These are phyloP conservation scores for Aphaenogaster floridana DNA, from an alignment of 1,140 invertebrate genomes.

Conservation along the genomic window DNA sequence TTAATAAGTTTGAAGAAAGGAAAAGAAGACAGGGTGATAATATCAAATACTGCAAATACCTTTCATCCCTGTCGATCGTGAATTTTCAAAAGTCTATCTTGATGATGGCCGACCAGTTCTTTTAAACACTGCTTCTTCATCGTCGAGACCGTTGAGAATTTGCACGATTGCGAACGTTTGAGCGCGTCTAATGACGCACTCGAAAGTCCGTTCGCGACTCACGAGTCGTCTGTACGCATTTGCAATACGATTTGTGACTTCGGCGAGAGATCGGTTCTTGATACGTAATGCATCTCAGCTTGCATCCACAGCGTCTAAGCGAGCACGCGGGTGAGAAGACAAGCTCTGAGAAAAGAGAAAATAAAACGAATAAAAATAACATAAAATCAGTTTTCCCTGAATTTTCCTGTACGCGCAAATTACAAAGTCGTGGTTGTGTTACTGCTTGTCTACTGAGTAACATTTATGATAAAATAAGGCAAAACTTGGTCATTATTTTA, in stretches of 20 bases:
- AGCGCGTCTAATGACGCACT: conserved; percentile 36
- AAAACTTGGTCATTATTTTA: conserved; percentile 42
- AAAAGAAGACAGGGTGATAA: not conserved
- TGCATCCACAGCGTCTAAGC: not conserved
- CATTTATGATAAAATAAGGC: conserved; percentile 28
- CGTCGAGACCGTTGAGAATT: not conserved
- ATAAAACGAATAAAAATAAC: conserved; percentile 18
- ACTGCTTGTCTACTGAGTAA: not conserved
- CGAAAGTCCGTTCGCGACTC: conserved; percentile 15
- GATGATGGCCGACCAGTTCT: conserved; percentile 30
- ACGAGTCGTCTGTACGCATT: conserved; percentile 23
- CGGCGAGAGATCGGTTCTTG: not conserved
- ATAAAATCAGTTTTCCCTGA: not conserved
- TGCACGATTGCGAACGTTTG: not conserved
- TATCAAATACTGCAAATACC: conserved; percentile 35
- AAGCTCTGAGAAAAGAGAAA: conserved; percentile 11
- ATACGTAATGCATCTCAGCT: conserved; percentile 18
- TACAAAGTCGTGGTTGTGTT: conserved; percentile 21
- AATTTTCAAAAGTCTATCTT: conserved; percentile 23
- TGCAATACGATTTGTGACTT: conserved; percentile 30
- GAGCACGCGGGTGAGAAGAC: not conserved
- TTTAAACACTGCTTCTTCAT: conserved; percentile 50
- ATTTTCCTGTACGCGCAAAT: conserved; percentile 19
- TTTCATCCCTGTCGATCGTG: conserved; percentile 56
- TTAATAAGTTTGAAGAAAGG: not conserved